Conservation (phyloP, 2,888 invertebrate genomes). For the Thera britannica region DNA sequence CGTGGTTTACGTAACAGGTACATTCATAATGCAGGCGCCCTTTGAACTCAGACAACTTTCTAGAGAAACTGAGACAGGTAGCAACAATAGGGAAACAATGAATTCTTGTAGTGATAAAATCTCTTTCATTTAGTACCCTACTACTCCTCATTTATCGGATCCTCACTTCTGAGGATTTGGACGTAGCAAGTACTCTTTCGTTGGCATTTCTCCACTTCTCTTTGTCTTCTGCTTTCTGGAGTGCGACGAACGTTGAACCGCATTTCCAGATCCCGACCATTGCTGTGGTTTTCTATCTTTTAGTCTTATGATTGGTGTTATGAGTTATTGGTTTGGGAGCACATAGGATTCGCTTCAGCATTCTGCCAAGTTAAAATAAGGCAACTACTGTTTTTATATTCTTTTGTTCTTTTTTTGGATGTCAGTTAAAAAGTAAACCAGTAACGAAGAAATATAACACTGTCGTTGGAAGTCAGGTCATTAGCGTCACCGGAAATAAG, state of each 20-base stretch:
- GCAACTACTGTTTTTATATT: no score
- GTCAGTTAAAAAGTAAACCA: constrained; percentile 24
- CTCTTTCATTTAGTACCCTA: constrained; percentile 28
- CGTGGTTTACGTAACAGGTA: constrained; percentile 44
- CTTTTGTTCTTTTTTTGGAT: not conserved
- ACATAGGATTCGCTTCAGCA: no score
- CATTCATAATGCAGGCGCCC: constrained; percentile 29
- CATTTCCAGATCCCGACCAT: no score
- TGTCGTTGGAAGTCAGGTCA: constrained; percentile 43
- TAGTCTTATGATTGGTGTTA: no score
- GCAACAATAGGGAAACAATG: constrained; percentile 40
- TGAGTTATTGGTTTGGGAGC: no score
- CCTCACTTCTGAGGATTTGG: no score
- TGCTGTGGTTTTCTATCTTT: no score
- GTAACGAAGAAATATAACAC: constrained; percentile 43
- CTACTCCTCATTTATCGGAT: constrained; percentile 8
- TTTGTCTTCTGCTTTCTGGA: no score
- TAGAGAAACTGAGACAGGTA: constrained; percentile 34
- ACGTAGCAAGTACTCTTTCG: no score
- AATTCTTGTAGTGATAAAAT: constrained; percentile 32
- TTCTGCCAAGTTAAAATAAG: no score
- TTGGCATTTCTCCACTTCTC: no score
- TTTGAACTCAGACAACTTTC: constrained; percentile 44
- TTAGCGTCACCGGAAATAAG: constrained; percentile 60
- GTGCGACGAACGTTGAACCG: no score